phyloP scores from a whole-genome alignment of 1,140 invertebrate genomes.

The Zeugodacus cucurbitae region DNA sequence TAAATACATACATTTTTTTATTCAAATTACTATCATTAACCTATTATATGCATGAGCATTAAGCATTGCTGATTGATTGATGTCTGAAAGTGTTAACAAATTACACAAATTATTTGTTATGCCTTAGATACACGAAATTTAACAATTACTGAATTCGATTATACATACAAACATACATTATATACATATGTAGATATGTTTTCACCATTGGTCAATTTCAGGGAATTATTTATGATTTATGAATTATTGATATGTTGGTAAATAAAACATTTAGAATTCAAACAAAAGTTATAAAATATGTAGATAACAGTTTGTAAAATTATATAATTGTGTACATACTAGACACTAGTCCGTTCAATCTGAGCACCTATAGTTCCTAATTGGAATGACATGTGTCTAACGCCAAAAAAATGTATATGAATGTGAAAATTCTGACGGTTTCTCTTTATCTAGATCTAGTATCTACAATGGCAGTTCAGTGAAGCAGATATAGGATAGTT shows the following conservation, averaged over 20 bases:
- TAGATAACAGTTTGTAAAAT: too few species aligned
- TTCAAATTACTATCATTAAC: not conserved
- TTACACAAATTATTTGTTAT: not conserved
- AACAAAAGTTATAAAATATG: too few species aligned
- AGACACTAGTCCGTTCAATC: too few species aligned
- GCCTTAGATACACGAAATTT: not conserved
- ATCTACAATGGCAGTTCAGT: too few species aligned
- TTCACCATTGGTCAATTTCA: not conserved
- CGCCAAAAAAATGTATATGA: too few species aligned
- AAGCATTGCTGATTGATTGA: not conserved
- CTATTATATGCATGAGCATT: not conserved
- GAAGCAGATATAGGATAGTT: too few species aligned
- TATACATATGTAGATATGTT: too few species aligned
- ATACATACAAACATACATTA: not conserved
- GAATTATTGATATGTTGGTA: not conserved
- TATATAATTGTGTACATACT: too few species aligned
- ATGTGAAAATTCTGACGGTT: too few species aligned
- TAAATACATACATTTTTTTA: not conserved
- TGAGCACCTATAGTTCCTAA: too few species aligned
- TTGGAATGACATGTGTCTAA: too few species aligned
- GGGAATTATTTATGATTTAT: not conserved
- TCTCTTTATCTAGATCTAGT: too few species aligned
- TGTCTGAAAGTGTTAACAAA: not conserved
- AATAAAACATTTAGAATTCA: not conserved
- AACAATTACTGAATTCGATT: not conserved